Evolutionary conservation across 2,888 invertebrate species (phyloP).

Genomic region (Hirtodrosophila alboralis): DNA sequence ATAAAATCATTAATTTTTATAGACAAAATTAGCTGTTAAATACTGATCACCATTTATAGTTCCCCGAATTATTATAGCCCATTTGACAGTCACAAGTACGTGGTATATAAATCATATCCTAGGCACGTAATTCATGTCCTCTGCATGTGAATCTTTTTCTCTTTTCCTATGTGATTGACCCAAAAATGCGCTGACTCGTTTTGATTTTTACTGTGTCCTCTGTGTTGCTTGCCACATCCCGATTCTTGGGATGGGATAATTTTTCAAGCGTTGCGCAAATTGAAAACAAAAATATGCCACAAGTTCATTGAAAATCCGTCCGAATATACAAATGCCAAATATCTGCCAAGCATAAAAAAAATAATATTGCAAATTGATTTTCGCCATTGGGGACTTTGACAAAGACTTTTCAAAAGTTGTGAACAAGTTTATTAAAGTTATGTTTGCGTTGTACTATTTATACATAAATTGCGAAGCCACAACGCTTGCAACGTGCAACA

Average conservation of each 20-base stretch:
- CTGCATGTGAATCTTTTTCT: slow-evolving; percentile 23
- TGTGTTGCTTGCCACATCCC: slow-evolving; percentile 11
- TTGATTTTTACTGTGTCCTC: slow-evolving; percentile 58
- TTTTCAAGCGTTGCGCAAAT: slow-evolving; percentile 42
- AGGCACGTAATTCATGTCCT: slow-evolving; percentile 61
- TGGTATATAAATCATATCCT: slow-evolving; percentile 36
- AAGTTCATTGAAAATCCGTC: slow-evolving; percentile 36
- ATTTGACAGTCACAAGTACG: background rate
- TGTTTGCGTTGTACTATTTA: slow-evolving; percentile 1
- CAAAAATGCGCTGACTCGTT: slow-evolving; percentile 75
- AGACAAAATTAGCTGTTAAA: no score
- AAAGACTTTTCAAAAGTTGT: slow-evolving; percentile 5
- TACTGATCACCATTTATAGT: no score
- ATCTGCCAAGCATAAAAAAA: slow-evolving; percentile 7
- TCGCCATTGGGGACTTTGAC: slow-evolving; percentile 25
- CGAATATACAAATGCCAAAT: slow-evolving; percentile 9
- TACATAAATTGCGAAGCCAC: slow-evolving; percentile 7
- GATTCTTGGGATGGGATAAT: slow-evolving; percentile 16
- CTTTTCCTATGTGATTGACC: slow-evolving; percentile 66
- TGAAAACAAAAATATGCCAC: slow-evolving; percentile 62
- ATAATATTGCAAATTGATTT: slow-evolving; percentile 27
- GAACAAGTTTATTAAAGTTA: background rate
- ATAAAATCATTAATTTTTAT: no score
- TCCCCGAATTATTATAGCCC: slow-evolving; percentile 11
- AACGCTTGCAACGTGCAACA: slow-evolving; percentile 11